Conservation (phyloP, 2,113 vertebrate species). For the Electrona antarctica region DNA sequence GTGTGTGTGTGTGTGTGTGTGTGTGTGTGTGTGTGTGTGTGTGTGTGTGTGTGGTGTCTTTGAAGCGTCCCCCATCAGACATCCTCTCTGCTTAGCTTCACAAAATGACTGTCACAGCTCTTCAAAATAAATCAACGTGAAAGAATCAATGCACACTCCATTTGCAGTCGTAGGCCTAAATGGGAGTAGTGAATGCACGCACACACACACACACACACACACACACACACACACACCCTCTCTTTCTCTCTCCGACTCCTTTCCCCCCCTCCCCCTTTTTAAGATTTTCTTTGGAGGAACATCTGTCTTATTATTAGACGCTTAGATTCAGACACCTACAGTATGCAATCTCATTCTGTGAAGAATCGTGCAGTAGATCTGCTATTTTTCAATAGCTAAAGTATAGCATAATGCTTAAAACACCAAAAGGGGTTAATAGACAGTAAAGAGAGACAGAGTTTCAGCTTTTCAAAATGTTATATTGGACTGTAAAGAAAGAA, state of each 20-base stretch:
- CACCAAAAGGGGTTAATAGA: too few relatives aligned
- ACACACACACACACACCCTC: not conserved
- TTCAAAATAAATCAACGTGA: slow-evolving; percentile 19
- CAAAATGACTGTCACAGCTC: slow-evolving; percentile 42
- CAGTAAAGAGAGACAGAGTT: too few relatives aligned
- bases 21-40: not conserved
- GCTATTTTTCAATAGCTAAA: too few relatives aligned
- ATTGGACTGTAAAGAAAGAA: too few relatives aligned
- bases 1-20: slow-evolving; percentile 10
- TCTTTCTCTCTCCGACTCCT: not conserved
- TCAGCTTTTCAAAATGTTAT: too few relatives aligned
- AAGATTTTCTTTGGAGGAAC: too few relatives aligned
- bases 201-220: slow-evolving; percentile 20
- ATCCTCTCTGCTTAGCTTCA: slow-evolving; percentile 46
- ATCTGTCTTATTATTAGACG: too few relatives aligned
- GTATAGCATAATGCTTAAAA: too few relatives aligned
- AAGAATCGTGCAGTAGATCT: too few relatives aligned
- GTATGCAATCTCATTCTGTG: too few relatives aligned
- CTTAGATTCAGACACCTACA: too few relatives aligned
- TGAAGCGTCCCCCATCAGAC: slow-evolving; percentile 34
- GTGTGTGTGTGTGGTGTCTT: slow-evolving; percentile 34
- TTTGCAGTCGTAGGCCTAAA: not conserved
- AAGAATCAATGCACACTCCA: slow-evolving; percentile 6
- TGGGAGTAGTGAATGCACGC: slow-evolving; percentile 12
- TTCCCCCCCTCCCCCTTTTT: not conserved